Evolutionary conservation across 1,140 invertebrate genomes (phyloP).

Genomic region (Zaprionus nigranus): DNA sequence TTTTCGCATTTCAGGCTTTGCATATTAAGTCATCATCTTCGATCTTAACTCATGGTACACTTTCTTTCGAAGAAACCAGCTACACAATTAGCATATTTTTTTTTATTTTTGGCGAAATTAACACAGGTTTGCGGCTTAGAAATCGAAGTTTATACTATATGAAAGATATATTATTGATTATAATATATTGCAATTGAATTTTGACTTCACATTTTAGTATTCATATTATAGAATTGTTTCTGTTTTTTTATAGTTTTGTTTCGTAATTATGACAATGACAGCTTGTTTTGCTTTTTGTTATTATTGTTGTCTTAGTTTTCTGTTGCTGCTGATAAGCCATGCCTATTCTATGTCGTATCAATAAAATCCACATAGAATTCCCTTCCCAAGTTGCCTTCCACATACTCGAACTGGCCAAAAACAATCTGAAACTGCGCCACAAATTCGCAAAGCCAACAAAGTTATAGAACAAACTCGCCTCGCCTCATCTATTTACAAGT

Average conservation of each 20-base stretch:
- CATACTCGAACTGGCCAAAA: slow-evolving; percentile 49
- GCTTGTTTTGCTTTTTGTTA: not conserved
- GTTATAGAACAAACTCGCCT: slow-evolving; percentile 39
- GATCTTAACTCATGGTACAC: slow-evolving; percentile 4
- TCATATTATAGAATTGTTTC: not conserved
- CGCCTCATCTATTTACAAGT: slow-evolving; percentile 26
- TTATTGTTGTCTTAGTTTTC: not conserved
- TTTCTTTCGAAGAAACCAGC: slow-evolving; percentile 25
- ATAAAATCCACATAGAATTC: slow-evolving; percentile 16
- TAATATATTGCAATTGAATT: not conserved
- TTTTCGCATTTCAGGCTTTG: slow-evolving; percentile 12
- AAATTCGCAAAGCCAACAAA: slow-evolving; percentile 71
- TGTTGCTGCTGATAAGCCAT: slow-evolving; percentile 2
- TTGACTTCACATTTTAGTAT: not conserved
- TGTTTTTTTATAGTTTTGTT: slow-evolving; percentile 5
- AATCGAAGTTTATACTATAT: not conserved
- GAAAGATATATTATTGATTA: not conserved
- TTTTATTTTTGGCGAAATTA: slow-evolving; percentile 11
- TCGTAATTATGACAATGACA: not conserved
- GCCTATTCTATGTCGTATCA: slow-evolving; percentile 9
- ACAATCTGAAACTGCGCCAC: slow-evolving; percentile 69
- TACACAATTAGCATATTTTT: slow-evolving; percentile 31
- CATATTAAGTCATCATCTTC: slow-evolving; percentile 30
- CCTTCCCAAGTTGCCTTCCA: slow-evolving; percentile 11
- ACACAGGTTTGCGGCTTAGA: slow-evolving; percentile 14